Base-by-base conservation (phyloP, 1,140 invertebrate genomes). In the Caerostris darwini region DNA sequence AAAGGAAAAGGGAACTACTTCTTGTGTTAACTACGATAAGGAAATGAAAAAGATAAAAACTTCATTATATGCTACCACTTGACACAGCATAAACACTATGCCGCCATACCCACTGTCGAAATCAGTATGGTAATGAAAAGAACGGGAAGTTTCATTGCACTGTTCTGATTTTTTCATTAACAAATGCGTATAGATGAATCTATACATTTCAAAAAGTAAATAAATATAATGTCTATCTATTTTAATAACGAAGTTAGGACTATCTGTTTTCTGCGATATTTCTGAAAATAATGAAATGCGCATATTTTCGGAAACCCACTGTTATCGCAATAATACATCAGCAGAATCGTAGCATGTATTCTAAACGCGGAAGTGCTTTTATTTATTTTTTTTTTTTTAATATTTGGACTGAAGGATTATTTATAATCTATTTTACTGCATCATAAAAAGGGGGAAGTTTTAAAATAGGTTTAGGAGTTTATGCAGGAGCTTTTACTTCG, bases 391-490 rank as follows among this genome's bases (percentile, higher is more conserved):
- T n/a, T 58, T 82, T 19, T 19, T 83, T 58, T 3, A 56, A 83
- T 57, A 83, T 19, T 58, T 19, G n/a, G 7, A 8, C 17, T n/a
- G 56, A 3, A n/a, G 17, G 54, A 19, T 57, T 83, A 58, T 83
- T 83, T 58, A 83, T 83, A 57, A 83, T 83, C 56, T n/a, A 58
- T 83, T 83, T 56, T 58, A 56, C 56, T 83, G 56, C 54, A 58
- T n/a, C 34, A 4, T 77, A 12, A 77, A 77, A 10, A 3, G 19
- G 12, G 34, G 5, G 34, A 10, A 34, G 19, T 71, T 71, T 71
- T 71, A 10, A 19, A 71, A 34, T 34, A 34, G 34, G 34, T 34
- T 34, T 34, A 5, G 61, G 61, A 14, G 2, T 5, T 64, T 34
- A 14, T 17, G 61, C 10, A 17, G 61, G n/a, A 64, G 14, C 14